Conservation (phyloP, 1,140 invertebrate species). For the Ridgeia piscesae region DNA sequence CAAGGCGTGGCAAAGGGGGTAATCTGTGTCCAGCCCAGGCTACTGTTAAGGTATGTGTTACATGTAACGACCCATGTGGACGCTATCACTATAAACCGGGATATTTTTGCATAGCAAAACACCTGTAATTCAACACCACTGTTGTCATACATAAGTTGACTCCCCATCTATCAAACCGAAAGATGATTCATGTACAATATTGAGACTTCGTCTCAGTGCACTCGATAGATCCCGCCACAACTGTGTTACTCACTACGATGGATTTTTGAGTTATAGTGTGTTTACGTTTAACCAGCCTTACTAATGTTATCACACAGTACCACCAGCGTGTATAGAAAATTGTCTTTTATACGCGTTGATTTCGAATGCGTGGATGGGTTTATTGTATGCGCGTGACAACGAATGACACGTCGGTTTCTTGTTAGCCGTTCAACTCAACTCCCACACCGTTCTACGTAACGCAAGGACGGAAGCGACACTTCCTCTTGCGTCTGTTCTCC, state of each 20-base stretch:
- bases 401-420: not conserved
- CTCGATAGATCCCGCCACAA: not conserved
- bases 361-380: not conserved
- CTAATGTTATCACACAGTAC: not conserved
- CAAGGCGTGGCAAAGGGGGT: not conserved
- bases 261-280: too few relatives aligned
- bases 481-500: not conserved
- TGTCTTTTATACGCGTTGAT: not conserved
- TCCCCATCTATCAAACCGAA: not conserved
- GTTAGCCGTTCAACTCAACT: not conserved
- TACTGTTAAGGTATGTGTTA: too few relatives aligned
- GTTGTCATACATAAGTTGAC: not conserved
- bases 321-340: not conserved
- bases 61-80: not conserved
- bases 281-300: not conserved
- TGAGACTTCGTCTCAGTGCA: not conserved
- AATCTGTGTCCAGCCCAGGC: not conserved
- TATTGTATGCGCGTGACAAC: not conserved
- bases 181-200: not conserved
- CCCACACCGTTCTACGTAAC: not conserved
- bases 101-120: not conserved
- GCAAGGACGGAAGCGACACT: not conserved
- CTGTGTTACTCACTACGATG: too few relatives aligned
- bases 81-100: not conserved
- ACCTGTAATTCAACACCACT: not conserved